Conservation (phyloP, 2,113 vertebrate species). For the Mesocricetus auratus region DNA sequence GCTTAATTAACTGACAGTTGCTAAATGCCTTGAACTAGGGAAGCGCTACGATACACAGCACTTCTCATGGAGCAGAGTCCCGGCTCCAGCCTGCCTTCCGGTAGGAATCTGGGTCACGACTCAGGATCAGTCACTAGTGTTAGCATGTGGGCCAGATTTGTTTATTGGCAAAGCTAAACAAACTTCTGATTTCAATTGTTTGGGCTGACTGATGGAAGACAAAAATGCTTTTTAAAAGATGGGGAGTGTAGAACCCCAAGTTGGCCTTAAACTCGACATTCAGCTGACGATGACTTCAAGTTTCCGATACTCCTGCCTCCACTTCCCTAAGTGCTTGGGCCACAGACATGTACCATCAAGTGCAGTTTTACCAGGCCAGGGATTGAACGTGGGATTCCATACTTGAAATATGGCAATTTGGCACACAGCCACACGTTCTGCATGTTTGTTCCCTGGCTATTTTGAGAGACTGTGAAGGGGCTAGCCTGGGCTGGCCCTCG, state of each 20-base stretch:
- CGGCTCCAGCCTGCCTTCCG: neutral
- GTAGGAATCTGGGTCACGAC: neutral
- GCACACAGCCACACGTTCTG: neutral
- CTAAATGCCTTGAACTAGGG: conserved; percentile 13
- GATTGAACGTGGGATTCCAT: neutral
- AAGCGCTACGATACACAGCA: neutral
- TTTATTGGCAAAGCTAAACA: neutral
- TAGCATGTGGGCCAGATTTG: neutral
- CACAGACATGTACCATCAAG: too few relatives aligned
- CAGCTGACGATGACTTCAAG: neutral
- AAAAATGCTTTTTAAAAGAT: neutral
- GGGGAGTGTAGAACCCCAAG: too few relatives aligned
- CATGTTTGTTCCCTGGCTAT: neutral
- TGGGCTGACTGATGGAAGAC: too few relatives aligned
- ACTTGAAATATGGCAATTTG: neutral
- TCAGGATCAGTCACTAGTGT: neutral
- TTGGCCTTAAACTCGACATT: neutral
- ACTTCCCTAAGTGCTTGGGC: neutral
- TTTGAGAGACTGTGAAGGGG: neutral
- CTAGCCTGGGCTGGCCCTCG: neutral
- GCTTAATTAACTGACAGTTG: neutral
- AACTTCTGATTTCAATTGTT: too few relatives aligned
- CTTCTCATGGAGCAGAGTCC: neutral
- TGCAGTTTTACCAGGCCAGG: neutral
- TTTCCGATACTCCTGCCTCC: neutral